These are phyloP conservation scores for Scaeva pyrastri DNA, from an alignment of 2,888 invertebrate species.

Conservation along the genomic window DNA sequence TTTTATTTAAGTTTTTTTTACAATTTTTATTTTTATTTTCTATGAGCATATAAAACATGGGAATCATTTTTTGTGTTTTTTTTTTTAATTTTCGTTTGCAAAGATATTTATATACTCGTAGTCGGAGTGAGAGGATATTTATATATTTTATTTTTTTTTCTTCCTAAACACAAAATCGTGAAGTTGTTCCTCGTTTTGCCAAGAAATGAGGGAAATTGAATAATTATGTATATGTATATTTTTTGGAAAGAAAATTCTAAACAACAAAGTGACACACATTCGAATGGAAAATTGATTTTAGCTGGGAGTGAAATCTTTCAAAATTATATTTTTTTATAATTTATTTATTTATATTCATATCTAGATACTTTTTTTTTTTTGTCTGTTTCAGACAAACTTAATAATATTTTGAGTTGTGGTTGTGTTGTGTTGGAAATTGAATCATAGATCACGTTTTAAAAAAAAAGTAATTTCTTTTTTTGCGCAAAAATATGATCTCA, in stretches of 20 bases:
- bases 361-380: not conserved
- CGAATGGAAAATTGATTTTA: constrained; percentile 4
- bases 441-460: constrained; percentile 7
- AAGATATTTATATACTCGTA: constrained; percentile 16
- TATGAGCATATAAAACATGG: constrained; percentile 23
- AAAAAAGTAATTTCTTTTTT: not conserved
- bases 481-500: not conserved
- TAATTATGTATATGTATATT: not conserved
- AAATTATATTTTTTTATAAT: constrained; percentile 35
- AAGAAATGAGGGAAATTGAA: constrained; percentile 8
- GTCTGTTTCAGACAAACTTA: constrained; percentile 19
- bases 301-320: constrained; percentile 23
- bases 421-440: constrained; percentile 6
- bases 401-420: not conserved
- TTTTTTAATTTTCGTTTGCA: constrained; percentile 23
- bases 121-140: constrained; percentile 36
- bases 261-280: constrained; percentile 44
- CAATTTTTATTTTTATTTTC: constrained; percentile 9
- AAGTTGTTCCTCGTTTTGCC: constrained; percentile 13
- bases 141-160: not conserved
- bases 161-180: constrained; percentile 16
- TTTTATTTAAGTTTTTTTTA: not conserved
- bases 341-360: constrained; percentile 24
- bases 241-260: constrained; percentile 39
- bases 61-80: constrained; percentile 49